Evolutionary conservation across 2,797 vertebrate genomes (phyloP), one percentile per base, ranked within the genome.

Genomic region (Epinephelus coioides): DNA sequence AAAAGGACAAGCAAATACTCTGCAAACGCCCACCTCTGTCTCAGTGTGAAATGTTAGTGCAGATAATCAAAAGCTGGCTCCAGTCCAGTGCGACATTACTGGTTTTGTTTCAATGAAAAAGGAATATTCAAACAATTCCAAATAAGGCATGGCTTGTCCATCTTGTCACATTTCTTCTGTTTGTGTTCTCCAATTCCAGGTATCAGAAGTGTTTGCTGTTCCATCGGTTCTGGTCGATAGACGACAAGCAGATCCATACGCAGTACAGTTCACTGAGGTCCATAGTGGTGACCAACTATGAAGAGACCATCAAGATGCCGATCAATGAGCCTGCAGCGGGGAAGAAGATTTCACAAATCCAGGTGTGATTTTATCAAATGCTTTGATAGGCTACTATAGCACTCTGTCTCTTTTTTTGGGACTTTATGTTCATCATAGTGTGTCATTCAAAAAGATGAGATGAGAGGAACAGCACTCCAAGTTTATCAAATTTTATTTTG

Each of bases 271-370:
- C 96, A 1, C 91, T 97, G 81, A 95, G 96, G 76, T 97, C 96
- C 72, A 96, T 96, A 38, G 96, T 97, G 76, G 93, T 97, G 56
- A 93, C 96, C 12, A 97, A 97, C 92, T 96, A 96, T 40, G 96
- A 97, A 49, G 96, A 97, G 82, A 96, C 96, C 67, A 96, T 97
- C 70, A 97, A 97, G 90, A 96, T 97, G 96, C 96, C 96, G 73
- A 97, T 97, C 75, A 97, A 97, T n/a, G 96, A 97, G 67, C 96
- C 96, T 5, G 96, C 96, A 1, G 14, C 9, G 1, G 96, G 96
- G 51, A 94, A 94, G 66, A 96, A 92, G 86, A 95, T 90, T 81
- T 97, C 96, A 23, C 96, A 97, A 67, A 97, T 97, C 81, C 96
- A 97, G 95, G 96, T 97, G 73, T n/a, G 82, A 62, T 17, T 54